These are phyloP conservation scores for Pegoplata infirma DNA, from an alignment of 2,888 invertebrate species.

Conservation along the genomic window DNA sequence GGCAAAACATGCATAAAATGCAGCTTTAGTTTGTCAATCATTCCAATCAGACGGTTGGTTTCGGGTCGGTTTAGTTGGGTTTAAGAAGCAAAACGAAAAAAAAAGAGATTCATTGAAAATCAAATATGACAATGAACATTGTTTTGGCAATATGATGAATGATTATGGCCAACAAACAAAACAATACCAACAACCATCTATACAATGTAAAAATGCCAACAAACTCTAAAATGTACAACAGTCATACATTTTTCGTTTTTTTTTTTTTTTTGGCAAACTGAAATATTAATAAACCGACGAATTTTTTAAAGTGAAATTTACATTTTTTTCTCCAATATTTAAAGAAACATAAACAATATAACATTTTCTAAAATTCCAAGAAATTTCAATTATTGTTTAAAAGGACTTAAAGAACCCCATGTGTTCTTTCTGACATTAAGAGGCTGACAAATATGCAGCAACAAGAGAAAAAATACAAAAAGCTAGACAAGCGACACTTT, in stretches of 20 bases:
- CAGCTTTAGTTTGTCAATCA: slow-evolving; percentile 45
- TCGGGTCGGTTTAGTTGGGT: slow-evolving; percentile 1
- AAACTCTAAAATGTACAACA: slow-evolving; percentile 28
- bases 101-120: slow-evolving; percentile 23
- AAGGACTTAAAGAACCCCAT: not conserved
- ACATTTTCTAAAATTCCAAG: slow-evolving; percentile 28
- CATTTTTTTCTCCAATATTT: slow-evolving; percentile 5
- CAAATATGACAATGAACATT: slow-evolving; percentile 47
- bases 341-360: not conserved
- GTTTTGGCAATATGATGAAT: slow-evolving; percentile 55
- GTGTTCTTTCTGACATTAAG: not conserved
- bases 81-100: not conserved
- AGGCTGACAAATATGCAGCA: not conserved
- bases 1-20: slow-evolving; percentile 9
- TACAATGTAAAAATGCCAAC: slow-evolving; percentile 11
- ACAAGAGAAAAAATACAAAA: not conserved
- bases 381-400: slow-evolving; percentile 27
- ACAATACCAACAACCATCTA: not conserved
- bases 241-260: not conserved
- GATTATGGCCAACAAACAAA: slow-evolving; percentile 42
- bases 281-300: slow-evolving; percentile 5
- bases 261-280: slow-evolving; percentile 25
- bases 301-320: slow-evolving; percentile 5
- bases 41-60: slow-evolving; percentile 7
- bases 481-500: slow-evolving; percentile 21